Conservation (phyloP, 2,113 vertebrate species). For the Actenoides hombroni region DNA sequence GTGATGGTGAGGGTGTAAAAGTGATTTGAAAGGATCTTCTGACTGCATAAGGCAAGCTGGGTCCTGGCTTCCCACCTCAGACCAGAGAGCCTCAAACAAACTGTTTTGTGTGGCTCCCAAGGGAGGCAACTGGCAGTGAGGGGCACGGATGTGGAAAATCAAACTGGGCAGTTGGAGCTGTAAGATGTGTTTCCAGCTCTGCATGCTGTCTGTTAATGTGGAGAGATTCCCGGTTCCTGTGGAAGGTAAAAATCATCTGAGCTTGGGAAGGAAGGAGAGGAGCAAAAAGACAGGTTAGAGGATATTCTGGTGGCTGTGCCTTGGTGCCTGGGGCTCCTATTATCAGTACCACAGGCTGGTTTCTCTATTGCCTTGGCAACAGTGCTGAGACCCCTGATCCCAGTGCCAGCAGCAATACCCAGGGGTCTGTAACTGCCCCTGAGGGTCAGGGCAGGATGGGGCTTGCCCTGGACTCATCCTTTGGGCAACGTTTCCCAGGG, state of each 20-base stretch:
- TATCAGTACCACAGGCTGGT: background rate
- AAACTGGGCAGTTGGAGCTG: fast-evolving
- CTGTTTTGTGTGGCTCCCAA: background rate
- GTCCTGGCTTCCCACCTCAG: background rate
- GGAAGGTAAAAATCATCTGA: background rate
- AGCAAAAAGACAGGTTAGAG: background rate
- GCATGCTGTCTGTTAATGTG: background rate
- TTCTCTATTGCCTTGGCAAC: background rate
- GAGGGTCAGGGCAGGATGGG: background rate
- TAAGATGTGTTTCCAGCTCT: background rate
- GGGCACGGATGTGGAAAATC: background rate
- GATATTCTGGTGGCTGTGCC: background rate
- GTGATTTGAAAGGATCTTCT: background rate
- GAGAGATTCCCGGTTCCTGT: background rate
- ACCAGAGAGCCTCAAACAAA: background rate
- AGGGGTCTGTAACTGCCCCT: background rate
- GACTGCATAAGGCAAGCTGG: background rate
- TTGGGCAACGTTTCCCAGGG: fast-evolving
- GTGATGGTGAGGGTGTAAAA: background rate
- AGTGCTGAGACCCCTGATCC: background rate
- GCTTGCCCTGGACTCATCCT: background rate
- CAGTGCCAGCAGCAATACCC: too few species aligned
- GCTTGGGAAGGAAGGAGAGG: background rate
- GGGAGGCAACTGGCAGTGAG: background rate
- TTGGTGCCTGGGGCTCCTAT: background rate